Evolutionary conservation across 1,140 invertebrate species (phyloP), one percentile per base, ranked within the genome.

Genomic region (Bacillus rossius): DNA sequence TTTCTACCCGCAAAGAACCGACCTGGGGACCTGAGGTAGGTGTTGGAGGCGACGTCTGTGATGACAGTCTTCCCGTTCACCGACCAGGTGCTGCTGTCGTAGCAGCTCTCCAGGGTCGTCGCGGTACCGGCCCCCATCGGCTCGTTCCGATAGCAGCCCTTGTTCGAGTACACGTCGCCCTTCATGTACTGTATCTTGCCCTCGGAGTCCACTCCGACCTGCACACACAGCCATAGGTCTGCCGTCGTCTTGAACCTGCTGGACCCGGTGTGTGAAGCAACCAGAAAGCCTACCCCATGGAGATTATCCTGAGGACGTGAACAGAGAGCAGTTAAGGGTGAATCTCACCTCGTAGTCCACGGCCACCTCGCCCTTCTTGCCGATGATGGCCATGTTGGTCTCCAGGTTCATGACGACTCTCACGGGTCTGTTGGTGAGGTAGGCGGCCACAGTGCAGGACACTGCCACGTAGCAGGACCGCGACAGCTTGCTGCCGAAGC

Each of bases 161-260:
- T 70, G 66, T 91, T 86, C 68, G 82, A 76, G 67, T 82, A 87
- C 47, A 84, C 77, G 4, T 73, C 73, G 19, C 74, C 75, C 43
- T 83, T 79, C 16, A 89, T 65, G 55, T 83, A 83, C 43, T 87
- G 82, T 38, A 90, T 85, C 64, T 79, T 78, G 2, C 87, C 89
- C 8, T 77, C 69, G 8, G 80, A 72, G 65, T 88, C 78, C 2
- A 87, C 78, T 7, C 81, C 85, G 25, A 84, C 75, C 74, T 76
- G 20, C 37, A 61, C 38, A 51, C n/a, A n/a, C n/a, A n/a, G n/a
- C n/a, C n/a, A n/a, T n/a, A n/a, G n/a, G n/a, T n/a, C n/a, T n/a
- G n/a, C n/a, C n/a, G n/a, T n/a, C n/a, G n/a, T n/a, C n/a, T n/a
- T n/a, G n/a, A n/a, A n/a, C n/a, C n/a, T n/a, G n/a, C n/a, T n/a